Conservation (phyloP, 2,113 vertebrate species). For the Triplophysa tibetana region DNA sequence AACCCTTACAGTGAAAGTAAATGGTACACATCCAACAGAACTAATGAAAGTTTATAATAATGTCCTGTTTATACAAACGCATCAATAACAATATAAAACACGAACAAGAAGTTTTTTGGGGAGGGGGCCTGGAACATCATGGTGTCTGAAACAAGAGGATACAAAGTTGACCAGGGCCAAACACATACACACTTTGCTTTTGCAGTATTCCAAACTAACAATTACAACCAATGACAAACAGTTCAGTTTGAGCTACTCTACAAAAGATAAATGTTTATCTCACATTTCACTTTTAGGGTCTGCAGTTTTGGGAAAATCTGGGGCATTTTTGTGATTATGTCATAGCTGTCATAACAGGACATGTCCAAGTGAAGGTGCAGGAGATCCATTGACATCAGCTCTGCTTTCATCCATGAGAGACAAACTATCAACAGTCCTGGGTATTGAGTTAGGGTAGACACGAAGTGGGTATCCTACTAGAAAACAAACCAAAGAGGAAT, state of each 20-base stretch:
- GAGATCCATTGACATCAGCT: conserved; percentile 44
- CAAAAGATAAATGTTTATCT: not conserved
- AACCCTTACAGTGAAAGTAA: no score
- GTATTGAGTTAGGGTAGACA: conserved; percentile 41
- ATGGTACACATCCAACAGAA: no score
- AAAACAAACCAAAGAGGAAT: conserved; percentile 15
- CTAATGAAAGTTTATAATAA: not conserved
- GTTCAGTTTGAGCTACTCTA: not conserved
- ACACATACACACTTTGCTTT: not conserved
- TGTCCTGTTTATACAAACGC: not conserved
- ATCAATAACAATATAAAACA: conserved; percentile 35
- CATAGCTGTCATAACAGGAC: conserved; percentile 1
- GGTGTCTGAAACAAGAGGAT: conserved; percentile 37
- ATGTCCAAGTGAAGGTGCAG: conserved; percentile 50
- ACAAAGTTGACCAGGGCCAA: not conserved
- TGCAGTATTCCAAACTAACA: not conserved
- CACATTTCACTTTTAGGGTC: conserved; percentile 52
- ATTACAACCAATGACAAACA: not conserved
- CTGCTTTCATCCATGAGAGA: conserved; percentile 40
- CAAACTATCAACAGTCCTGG: conserved; percentile 46
- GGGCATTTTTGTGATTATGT: conserved; percentile 38
- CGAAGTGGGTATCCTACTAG: conserved; percentile 47
- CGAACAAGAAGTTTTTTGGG: conserved; percentile 27
- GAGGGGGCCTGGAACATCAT: conserved; percentile 22
- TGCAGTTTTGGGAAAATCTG: conserved; percentile 47